Base-by-base conservation (phyloP, 2,113 vertebrate genomes). In the Upupa epops region DNA sequence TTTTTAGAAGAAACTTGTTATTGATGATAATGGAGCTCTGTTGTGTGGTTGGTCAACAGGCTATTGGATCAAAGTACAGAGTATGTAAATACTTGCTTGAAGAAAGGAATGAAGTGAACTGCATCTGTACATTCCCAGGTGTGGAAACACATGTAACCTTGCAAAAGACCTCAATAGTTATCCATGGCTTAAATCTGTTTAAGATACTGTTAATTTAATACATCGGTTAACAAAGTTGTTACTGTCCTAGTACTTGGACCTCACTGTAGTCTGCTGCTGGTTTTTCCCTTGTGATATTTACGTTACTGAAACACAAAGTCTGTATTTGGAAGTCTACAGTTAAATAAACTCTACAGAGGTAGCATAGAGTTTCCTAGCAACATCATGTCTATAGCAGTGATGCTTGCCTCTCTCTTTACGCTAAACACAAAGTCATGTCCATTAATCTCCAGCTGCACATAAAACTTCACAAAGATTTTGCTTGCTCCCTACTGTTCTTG, bases 381-480 rank as follows among this genome's bases (percentile, higher is more conserved):
- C 97, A 88, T 78, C 97, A 96, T 68, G 96, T 93, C 95, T 81
- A 36, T 91, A 79, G 56, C 93, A 71, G 89, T 75, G 87, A 83
- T 89, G 89, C 96, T 96, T 96, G 93, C 96, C 96, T 94, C 90
- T 84, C 86, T 96, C 92, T 96, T 97, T 52, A 78, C 94, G 63
- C 97, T 97, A 96, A 98, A 97, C 93, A 60, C 96, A 95, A 97
- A 97, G 96, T 97, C 96, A 94, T 96, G 96, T 97, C 97, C 97
- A 97, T 97, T 97, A 97, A 97, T 97, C 97, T 96, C 96, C 97
- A 97, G 97, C 97, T 96, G 96, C 96, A 97, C 64, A 36, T 76
- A 90, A 96, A 97, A 98, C 96, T 97, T 97, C 93, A 94, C 95
- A 86, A 96, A 96, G 96, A 95, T 96, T 97, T 92, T 93, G 75